Evolutionary conservation across 53 echinoderm and acorn worm species (phyloP).

Genomic region (Stichopus horrens): DNA sequence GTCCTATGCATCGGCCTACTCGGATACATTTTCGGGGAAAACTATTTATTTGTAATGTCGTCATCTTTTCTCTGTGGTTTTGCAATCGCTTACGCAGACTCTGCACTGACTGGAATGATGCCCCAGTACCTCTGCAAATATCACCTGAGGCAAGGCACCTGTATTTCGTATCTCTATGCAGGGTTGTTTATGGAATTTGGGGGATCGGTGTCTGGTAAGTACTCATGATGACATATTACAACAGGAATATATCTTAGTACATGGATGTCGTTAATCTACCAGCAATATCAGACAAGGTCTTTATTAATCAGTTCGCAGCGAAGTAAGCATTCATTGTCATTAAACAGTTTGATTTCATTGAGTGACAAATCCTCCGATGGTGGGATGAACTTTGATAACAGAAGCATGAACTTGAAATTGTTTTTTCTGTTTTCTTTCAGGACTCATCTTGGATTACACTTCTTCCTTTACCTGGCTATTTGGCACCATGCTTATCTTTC

Average conservation of each 20-base stretch:
- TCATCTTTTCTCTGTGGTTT: background rate
- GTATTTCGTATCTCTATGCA: background rate
- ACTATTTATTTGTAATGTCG: background rate
- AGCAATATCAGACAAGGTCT: no score
- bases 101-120: slow-evolving; percentile 16
- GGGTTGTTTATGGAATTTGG: slow-evolving; percentile 35
- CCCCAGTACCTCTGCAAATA: background rate
- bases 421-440: background rate
- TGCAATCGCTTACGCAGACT: slow-evolving; percentile 6
- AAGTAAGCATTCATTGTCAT: no score
- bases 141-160: slow-evolving; percentile 9
- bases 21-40: background rate
- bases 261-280: no score
- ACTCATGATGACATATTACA: no score
- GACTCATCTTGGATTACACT: slow-evolving; percentile 2
- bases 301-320: no score
- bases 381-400: no score
- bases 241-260: no score
- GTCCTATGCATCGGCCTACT: background rate
- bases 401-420: background rate
- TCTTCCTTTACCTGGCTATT: background rate
- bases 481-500: background rate
- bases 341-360: no score
- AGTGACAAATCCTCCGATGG: no score
- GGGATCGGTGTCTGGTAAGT: slow-evolving; percentile 11